Evolutionary conservation across 2,113 vertebrate species (phyloP), one percentile per base, ranked within the genome.

Genomic region (Axis porcinus): DNA sequence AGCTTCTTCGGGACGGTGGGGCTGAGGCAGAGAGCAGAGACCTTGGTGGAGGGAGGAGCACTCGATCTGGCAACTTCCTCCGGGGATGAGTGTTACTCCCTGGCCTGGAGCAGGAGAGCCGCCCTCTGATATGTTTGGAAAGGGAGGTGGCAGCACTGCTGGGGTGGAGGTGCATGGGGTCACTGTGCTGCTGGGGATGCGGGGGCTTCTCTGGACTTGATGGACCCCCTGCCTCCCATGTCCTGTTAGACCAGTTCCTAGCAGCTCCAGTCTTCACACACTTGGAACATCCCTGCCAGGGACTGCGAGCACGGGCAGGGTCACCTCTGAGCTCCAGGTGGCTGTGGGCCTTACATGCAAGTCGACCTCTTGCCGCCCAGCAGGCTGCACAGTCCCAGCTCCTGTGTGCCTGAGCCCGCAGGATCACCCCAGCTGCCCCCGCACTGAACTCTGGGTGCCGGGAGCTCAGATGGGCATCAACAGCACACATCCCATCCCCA

Each of bases 21-120:
- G 9, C 15, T 3, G 12, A 17, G 23, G 33, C 6, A 11, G 78
- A 43, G 30, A 23, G n/a, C 9, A 16, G 27, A 15, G 33, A 40
- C 30, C 13, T 21, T 54, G 2, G 78, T 43, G 2, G 78, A 30
- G 27, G n/a, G n/a, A 3, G 50, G 89, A 30, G 25, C 78, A 7
- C 1, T 17, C 1, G 55, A 23, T 16, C 4, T 40, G 76, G 45
- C 55, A 36, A 54, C 10, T 25, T 21, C 45, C 58, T 52, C n/a
- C 2, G 0, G 2, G 50, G 13, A 6, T 0, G 25, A 2, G 17
- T 27, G 1, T 2, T 5, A 1, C 17, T n/a, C 33, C 25, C n/a
- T 30, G 25, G 4, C 0, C 1, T 16, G n/a, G 52, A 36, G 21
- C 11, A 7, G 50, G 33, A 55, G 79, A 23, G 19, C 67, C 5